Percentiles rank a stretch among this genome's conserved stretches.
Conservation (phyloP, 1,140 invertebrate species). For the Zaprionus ghesquierei region DNA sequence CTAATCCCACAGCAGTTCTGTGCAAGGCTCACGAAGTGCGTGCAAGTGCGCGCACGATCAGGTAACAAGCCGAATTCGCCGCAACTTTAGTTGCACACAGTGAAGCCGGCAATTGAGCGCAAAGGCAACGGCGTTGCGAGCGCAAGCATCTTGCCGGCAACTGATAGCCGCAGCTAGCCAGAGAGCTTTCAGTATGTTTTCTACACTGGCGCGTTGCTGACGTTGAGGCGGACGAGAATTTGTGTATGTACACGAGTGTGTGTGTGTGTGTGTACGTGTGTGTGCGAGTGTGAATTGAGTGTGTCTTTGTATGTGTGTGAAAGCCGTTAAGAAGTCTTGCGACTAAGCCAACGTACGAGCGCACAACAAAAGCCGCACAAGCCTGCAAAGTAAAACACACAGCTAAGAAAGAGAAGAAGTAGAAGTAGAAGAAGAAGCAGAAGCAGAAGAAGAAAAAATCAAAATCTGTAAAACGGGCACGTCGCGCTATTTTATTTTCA, state of each 20-base stretch:
- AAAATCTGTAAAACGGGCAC: conserved; percentile 78
- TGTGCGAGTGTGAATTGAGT: conserved; percentile 22
- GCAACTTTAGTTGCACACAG: conserved; percentile 16
- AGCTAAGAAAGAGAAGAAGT: conserved; percentile 14
- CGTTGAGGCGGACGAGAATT: conserved; percentile 45
- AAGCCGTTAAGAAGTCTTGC: conserved; percentile 75
- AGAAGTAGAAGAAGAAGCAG: conserved; percentile 11
- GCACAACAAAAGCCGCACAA: neutral
- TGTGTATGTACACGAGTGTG: conserved; percentile 48
- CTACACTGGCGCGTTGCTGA: conserved; percentile 66
- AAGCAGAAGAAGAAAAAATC: conserved; percentile 59
- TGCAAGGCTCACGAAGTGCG: conserved; percentile 29
- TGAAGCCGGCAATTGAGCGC: conserved; percentile 34
- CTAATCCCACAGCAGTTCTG: conserved; percentile 40
- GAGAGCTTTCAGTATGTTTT: conserved; percentile 70
- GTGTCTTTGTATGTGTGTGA: conserved; percentile 41
- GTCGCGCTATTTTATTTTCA: conserved; percentile 70
- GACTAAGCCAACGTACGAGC: conserved; percentile 35
- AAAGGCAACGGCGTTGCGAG: conserved; percentile 42
- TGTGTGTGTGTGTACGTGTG: too few species aligned
- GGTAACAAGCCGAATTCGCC: conserved; percentile 47
- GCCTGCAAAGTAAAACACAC: conserved; percentile 8
- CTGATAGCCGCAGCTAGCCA: conserved; percentile 27
- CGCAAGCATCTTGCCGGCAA: conserved; percentile 22
- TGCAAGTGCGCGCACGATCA: neutral